Evolutionary conservation across 1,140 invertebrate genomes (phyloP), one percentile per base, ranked within the genome.

Genomic region (Dendrolimus punctatus): DNA sequence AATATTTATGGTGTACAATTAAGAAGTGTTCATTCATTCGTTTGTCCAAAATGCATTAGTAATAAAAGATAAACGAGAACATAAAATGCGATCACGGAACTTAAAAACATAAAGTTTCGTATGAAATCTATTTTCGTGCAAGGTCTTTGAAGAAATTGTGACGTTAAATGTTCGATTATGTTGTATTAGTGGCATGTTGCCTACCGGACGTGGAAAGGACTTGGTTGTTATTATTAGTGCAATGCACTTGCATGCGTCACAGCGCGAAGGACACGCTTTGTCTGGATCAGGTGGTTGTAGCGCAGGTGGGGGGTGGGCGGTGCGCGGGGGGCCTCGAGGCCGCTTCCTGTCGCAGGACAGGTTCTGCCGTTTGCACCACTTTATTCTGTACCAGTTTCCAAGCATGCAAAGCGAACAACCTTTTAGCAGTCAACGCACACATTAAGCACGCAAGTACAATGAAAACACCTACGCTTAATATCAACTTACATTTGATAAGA

Each of bases 341-440:
- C 78, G 76, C 80, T 84, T 84, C 80, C 80, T 84, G 80, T 75
- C 80, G 73, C 66, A 73, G 72, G 78, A 84, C 80, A 80, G 78
- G 80, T 84, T 84, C 66, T 80, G 72, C 61, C 65, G 78, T 81
- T 79, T 81, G 78, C 74, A 83, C 80, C 71, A 80, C 73, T 79
- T 80, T 69, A 69, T 68, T 79, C 74, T 79, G 80, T 78, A 80
- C 80, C 76, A 84, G 76, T 82, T 84, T 76, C 69, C 64, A 80
- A 80, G 67, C 73, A 73, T 66, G 67, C 64, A 65, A 63, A 61
- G 49, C 55, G 63, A 71, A 70, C 64, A 74, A 71, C 75, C 78
- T 79, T 75, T 78, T 73, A 71, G 71, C 66, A 70, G 71, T 74
- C 69, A 53, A 76, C 59, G 72, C 62, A 64, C 49, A 57, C 53